Percentiles rank a stretch among this genome's conserved stretches.
phyloP scores from a whole-genome alignment of 2,888 invertebrate species.

The Cistogaster globosa region DNA sequence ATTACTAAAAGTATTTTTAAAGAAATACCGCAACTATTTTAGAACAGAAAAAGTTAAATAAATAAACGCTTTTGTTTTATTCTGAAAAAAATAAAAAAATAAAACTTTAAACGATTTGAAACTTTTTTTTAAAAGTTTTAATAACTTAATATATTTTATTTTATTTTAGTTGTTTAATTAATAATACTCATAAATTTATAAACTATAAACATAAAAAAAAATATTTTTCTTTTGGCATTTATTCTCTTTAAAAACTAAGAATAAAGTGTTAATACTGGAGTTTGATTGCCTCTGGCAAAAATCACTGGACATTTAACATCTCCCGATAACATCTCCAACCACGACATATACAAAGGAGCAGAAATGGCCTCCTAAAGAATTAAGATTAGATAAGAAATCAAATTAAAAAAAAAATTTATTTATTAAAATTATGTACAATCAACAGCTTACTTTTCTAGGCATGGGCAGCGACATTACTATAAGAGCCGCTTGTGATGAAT shows the following conservation, averaged over 20 bases:
- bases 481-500: constrained; percentile 93
- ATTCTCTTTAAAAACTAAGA: constrained; percentile 84
- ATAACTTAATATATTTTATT: neutral
- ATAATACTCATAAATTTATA: constrained; percentile 78
- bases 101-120: constrained; percentile 4
- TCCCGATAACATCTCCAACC: constrained; percentile 95
- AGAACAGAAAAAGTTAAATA: constrained; percentile 1
- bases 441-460: constrained; percentile 89
- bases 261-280: constrained; percentile 94
- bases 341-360: constrained; percentile 96
- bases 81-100: constrained; percentile 23
- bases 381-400: neutral
- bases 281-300: constrained; percentile 93
- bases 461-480: constrained; percentile 98
- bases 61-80: constrained; percentile 55
- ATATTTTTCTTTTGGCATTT: constrained; percentile 71
- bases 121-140: constrained; percentile 25
- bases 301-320: constrained; percentile 94
- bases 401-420: neutral
- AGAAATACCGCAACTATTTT: constrained; percentile 1
- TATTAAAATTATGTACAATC: neutral
- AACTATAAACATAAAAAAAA: constrained; percentile 54
- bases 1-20: constrained; percentile 9
- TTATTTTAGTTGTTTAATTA: constrained; percentile 20
- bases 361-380: constrained; percentile 89